Conservation (phyloP, 1,140 invertebrate genomes). For the Aphelinus certus region DNA sequence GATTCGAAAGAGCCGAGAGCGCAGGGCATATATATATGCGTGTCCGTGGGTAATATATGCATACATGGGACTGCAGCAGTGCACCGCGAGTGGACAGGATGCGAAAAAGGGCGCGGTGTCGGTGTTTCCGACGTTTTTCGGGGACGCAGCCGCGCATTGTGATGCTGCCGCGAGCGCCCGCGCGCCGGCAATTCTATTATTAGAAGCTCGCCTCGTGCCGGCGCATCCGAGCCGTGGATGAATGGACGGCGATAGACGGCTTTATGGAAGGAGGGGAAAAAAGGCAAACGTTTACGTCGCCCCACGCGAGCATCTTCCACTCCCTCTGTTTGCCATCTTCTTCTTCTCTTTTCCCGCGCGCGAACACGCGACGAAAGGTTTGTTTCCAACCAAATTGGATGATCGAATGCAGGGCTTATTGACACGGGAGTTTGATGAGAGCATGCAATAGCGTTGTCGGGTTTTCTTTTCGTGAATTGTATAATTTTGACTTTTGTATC, state of each 20-base stretch:
- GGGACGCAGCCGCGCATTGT: not conserved
- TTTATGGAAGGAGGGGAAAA: too few relatives aligned
- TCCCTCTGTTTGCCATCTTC: not conserved
- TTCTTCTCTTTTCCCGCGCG: not conserved
- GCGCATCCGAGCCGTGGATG: conserved; percentile 28
- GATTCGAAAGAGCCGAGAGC: too few relatives aligned
- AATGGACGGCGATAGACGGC: conserved; percentile 3
- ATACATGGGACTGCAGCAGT: too few relatives aligned
- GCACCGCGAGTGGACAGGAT: not conserved
- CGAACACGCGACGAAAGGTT: not conserved
- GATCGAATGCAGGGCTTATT: too few relatives aligned
- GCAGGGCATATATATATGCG: not conserved
- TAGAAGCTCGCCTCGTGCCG: conserved; percentile 16
- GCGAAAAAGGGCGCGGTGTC: conserved; percentile 6
- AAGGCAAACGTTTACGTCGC: not conserved
- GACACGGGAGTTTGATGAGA: too few relatives aligned
- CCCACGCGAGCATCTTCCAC: not conserved
- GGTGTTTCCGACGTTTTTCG: not conserved
- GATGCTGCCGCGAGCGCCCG: not conserved
- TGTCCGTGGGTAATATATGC: not conserved
- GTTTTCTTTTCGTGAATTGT: too few relatives aligned
- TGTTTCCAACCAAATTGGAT: too few relatives aligned
- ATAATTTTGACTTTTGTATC: too few relatives aligned
- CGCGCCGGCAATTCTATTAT: conserved; percentile 28
- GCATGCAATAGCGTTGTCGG: too few relatives aligned